Base-by-base conservation (phyloP, 2,113 vertebrate species). In the Cyprinodon tularosa region DNA sequence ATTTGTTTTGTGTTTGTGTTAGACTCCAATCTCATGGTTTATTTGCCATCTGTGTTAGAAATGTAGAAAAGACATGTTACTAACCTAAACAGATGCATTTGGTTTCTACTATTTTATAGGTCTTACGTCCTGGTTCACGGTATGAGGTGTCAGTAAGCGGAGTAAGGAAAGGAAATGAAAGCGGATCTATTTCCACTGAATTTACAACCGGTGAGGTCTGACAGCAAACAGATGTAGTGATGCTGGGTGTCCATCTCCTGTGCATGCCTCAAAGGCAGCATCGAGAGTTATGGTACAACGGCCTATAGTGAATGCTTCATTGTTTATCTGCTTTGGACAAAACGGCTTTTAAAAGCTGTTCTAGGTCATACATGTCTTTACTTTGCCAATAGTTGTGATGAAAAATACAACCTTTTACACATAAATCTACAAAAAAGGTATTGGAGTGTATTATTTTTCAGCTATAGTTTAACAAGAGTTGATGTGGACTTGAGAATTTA, bases 171-270 rank as follows among this genome's bases (percentile, higher is more conserved):
- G 92, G 94, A 89, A 97, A 95, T 2, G 96, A 97, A 88, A 99
- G 97, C 29, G 89, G 89, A 60, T 87, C 96, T 0, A 92, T 96
- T 66, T 93, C 93, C 50, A 93, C 95, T 10, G 94, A 94, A 78
- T 99, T 99, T 84, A 94, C 93, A 20, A 99, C 98, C 91, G 98
- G 98, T 99, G 91, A 94, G 92, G 81, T 80, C 79, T 83, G 86
- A 89, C 84, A 90, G 80, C 77, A 68, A 76, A 83, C 86, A 90
- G 84, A 89, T 88, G 87, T 84, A 74, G 29, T 77, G 72, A 77
- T 76, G 50, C 17, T 69, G 60, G 83, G 22, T 76, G 71, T 44
- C 69, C 80, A 1, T 47, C 29, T 29, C 29, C 29, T 47, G 62
- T 47, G 42, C 59, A 53, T 79, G 75, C 65, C 39, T 88, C 9